These are phyloP conservation scores for Clarias macrocephalus DNA, from an alignment of 2,113 vertebrate genomes.

Conservation along the genomic window DNA sequence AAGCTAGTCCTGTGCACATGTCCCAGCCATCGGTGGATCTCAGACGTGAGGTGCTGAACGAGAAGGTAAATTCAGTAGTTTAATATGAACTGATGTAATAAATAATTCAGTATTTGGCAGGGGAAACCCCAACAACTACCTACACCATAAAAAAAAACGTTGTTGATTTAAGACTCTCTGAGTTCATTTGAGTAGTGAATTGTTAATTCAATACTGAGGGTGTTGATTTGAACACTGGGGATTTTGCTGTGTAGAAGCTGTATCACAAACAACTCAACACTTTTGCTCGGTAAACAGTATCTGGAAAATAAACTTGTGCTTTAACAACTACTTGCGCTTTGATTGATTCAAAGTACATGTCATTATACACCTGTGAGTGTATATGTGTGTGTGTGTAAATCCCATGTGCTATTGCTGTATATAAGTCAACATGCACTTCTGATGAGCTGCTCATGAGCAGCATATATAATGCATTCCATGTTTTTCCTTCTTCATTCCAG, in stretches of 20 bases:
- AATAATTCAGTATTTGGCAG: slow-evolving; percentile 55
- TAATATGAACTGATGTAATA: slow-evolving; percentile 42
- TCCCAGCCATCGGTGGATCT: not conserved
- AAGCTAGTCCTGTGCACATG: not conserved
- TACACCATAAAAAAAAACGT: slow-evolving; percentile 1
- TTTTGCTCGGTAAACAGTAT: not conserved
- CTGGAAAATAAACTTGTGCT: not conserved
- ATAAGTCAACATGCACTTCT: not conserved
- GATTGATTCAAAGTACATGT: not conserved
- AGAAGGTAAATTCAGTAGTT: not conserved
- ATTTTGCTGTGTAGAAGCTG: no score
- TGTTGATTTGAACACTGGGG: no score
- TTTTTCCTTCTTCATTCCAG: slow-evolving; percentile 36
- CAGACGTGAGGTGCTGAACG: not conserved
- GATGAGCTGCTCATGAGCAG: slow-evolving; percentile 28
- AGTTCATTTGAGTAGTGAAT: no score
- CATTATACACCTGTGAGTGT: not conserved
- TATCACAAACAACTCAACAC: slow-evolving; percentile 28
- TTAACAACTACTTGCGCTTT: not conserved
- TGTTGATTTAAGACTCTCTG: no score
- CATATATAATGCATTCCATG: slow-evolving; percentile 20
- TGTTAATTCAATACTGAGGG: no score
- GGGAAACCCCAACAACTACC: slow-evolving; percentile 26
- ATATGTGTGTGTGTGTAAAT: not conserved
- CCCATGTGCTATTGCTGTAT: not conserved